These are phyloP conservation scores for Onchidella celtica DNA, from an alignment of 2,888 invertebrate genomes.

Conservation along the genomic window DNA sequence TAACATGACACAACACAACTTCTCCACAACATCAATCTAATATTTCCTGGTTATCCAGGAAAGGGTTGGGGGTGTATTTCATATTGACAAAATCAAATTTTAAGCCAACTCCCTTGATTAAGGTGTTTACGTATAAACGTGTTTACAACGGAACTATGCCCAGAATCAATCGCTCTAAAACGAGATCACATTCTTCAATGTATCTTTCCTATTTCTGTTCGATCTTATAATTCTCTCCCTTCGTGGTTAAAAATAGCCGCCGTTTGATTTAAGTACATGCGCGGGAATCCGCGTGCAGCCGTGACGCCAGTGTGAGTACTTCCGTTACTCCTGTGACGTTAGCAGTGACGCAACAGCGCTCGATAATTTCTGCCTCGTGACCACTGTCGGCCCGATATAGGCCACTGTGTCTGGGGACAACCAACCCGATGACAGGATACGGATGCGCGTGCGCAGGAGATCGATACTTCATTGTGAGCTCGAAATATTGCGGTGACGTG, in stretches of 20 bases:
- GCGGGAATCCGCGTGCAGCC: conserved; percentile 32
- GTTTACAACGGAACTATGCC: conserved; percentile 30
- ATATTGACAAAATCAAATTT: not conserved
- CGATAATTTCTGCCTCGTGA: conserved; percentile 19
- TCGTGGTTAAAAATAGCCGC: not conserved
- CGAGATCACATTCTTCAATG: not conserved
- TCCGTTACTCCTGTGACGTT: conserved; percentile 23
- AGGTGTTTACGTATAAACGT: conserved; percentile 36
- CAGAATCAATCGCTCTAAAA: conserved; percentile 30
- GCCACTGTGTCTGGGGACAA: conserved; percentile 21
- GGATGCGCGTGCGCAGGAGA: conserved; percentile 20
- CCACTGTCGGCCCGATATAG: conserved; percentile 3
- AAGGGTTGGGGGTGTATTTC: not conserved
- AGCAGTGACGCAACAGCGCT: conserved; percentile 33
- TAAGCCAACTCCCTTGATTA: not conserved
- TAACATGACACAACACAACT: too few relatives aligned
- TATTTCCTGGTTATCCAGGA: too few relatives aligned
- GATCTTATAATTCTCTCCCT: not conserved
- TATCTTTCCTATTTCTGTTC: not conserved
- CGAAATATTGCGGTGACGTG: conserved; percentile 34
- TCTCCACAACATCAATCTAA: too few relatives aligned
- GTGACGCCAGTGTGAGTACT: conserved; percentile 36
- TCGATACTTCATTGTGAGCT: conserved; percentile 40
- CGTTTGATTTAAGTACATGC: conserved; percentile 10
- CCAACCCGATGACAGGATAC: conserved; percentile 17